phyloP scores from a whole-genome alignment of 2,888 invertebrate species.

The Calameuta pallipes region DNA sequence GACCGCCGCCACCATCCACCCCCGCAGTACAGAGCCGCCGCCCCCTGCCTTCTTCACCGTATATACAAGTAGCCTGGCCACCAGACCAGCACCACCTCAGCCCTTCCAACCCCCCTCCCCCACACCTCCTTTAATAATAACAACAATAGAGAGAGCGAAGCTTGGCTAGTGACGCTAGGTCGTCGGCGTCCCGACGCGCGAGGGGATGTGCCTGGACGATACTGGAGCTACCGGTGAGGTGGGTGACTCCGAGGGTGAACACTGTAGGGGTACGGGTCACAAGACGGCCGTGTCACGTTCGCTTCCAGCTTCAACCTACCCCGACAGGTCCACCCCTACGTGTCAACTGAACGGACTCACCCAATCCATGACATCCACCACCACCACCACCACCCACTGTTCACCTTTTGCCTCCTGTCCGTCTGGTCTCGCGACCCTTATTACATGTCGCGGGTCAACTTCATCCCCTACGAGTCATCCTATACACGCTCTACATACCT shows the following conservation, averaged over 20 bases:
- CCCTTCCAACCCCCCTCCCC: constrained; percentile 19
- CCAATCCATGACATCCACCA: constrained; percentile 40
- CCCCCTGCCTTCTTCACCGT: not conserved
- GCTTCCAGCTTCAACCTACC: constrained; percentile 57
- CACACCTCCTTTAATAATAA: constrained; percentile 62
- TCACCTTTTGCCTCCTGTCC: constrained; percentile 32
- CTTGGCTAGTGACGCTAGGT: constrained; percentile 50
- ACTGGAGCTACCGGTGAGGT: constrained; percentile 21
- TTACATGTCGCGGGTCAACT: constrained; percentile 64
- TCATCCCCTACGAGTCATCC: constrained; percentile 40
- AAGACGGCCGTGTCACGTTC: constrained; percentile 65
- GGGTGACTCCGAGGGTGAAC: constrained; percentile 24
- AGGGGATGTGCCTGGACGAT: constrained; percentile 23
- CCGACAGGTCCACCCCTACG: constrained; percentile 55
- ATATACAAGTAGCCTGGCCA: not conserved
- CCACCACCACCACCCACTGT: constrained; percentile 16
- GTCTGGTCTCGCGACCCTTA: constrained; percentile 56
- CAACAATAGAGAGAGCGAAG: constrained; percentile 56
- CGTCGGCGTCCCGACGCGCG: constrained; percentile 45
- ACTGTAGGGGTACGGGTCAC: constrained; percentile 54
- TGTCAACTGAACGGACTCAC: constrained; percentile 38
- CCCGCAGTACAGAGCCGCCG: not conserved
- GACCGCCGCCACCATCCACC: constrained; percentile 34
- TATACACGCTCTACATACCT: not conserved
- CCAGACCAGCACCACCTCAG: constrained; percentile 19